Evolutionary conservation across 2,888 invertebrate genomes (phyloP).

Genomic region (Patella ulyssiponensis): DNA sequence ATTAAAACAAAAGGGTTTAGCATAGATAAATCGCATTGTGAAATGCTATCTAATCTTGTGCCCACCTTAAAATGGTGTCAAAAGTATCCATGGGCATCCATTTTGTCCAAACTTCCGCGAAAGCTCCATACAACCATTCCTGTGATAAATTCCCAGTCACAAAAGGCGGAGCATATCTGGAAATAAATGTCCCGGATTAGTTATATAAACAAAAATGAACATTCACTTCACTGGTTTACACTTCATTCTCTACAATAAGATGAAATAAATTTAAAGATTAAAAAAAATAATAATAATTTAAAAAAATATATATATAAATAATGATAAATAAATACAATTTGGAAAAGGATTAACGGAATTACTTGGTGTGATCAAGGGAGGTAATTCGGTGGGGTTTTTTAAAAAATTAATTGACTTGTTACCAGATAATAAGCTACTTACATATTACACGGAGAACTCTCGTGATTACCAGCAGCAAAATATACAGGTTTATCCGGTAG

Average conservation of each 20-base stretch:
- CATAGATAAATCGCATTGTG: too few species aligned
- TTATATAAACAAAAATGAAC: conserved; percentile 1
- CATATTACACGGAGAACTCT: conserved; percentile 95
- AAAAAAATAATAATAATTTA: background rate
- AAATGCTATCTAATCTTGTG: background rate
- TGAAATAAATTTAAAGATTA: background rate
- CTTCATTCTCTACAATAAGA: background rate
- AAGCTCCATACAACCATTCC: conserved; percentile 86
- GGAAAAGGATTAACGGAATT: too few species aligned
- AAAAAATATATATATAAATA: too few species aligned
- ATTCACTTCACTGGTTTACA: background rate
- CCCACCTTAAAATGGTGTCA: conserved; percentile 49
- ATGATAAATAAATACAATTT: too few species aligned
- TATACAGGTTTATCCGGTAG: conserved; percentile 91
- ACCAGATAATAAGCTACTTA: conserved; percentile 70
- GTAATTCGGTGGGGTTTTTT: too few species aligned
- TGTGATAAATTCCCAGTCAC: conserved; percentile 83
- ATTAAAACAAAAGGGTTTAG: too few species aligned
- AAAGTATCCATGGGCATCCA: conserved; percentile 76
- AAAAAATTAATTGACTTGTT: too few species aligned
- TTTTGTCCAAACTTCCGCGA: conserved; percentile 80
- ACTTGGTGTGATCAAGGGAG: too few species aligned
- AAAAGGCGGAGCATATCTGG: conserved; percentile 74
- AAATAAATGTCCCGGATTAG: conserved; percentile 15
- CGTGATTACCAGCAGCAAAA: conserved; percentile 96